Evolutionary conservation across 2,888 invertebrate species (phyloP), one percentile per base, ranked within the genome.

Genomic region (Julus scanicus): DNA sequence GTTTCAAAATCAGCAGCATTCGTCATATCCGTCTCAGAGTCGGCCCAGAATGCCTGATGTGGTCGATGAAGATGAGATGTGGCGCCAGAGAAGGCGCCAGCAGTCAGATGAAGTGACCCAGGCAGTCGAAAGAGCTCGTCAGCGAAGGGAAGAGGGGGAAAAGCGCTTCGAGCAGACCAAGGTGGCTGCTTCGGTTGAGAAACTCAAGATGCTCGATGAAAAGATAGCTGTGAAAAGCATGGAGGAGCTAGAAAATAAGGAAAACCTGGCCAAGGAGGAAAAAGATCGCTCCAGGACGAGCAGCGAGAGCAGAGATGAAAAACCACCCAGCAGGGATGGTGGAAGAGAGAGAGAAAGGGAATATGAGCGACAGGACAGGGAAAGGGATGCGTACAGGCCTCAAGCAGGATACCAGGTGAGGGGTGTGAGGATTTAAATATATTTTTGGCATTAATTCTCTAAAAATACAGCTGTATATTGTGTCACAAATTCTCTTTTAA

Each of bases 101-200:
- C 95, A 95, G 90, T 93, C 93, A 91, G 94, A 95, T 90, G 95
- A 95, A 91, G 95, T 97, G 86, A 95, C 95, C 13, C 94, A 95
- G 88, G 96, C 95, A 0, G 96, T 97, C 20, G 97, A 96, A 90
- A 94, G 97, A 48, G 97, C 97, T 0, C 95, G 96, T 88, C 96
- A 96, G 91, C 94, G 96, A 48, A 96, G 97, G 90, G 97, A 97
- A 91, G 97, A 97, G 91, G 97, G 97, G 91, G 97, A 97, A 91
- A 95, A 97, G 89, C 90, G 90, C 17, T 90, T 89, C 71, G 94
- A 94, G 90, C 95, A 95, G 91, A 93, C 94, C 17, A 95, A 94
- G 90, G 91, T 91, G 44, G 92, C 94, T 93, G 92, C 95, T 39
- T 29, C 83, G 39, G 94, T 94, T 80, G 95, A 95, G 90, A 95